Conservation (phyloP, 2,888 invertebrate genomes). For the Leptarthrus brevirostris region DNA sequence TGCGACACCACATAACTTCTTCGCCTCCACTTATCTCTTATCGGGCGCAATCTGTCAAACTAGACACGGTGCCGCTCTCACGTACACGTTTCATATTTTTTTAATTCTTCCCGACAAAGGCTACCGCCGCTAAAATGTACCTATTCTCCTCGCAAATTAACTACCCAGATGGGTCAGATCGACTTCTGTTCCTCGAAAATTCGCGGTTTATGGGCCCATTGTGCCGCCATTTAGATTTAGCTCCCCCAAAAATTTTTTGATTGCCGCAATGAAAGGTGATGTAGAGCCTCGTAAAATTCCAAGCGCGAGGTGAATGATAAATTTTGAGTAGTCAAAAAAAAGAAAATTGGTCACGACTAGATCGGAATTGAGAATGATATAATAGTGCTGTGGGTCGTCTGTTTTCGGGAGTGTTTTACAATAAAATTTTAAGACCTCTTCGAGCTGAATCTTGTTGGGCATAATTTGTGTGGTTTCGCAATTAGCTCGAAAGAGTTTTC, state of each 20-base stretch:
- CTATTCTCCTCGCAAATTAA: conserved; percentile 36
- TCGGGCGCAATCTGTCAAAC: conserved; percentile 36
- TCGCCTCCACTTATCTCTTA: conserved; percentile 1
- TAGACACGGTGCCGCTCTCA: conserved; percentile 35
- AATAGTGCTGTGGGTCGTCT: too few relatives aligned
- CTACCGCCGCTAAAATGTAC: conserved; percentile 15
- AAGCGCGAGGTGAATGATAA: conserved; percentile 34
- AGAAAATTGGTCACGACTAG: too few relatives aligned
- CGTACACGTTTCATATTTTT: neutral
- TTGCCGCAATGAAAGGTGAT: conserved; percentile 42
- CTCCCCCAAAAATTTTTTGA: conserved; percentile 34
- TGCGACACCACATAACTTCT: neutral
- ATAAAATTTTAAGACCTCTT: too few relatives aligned
- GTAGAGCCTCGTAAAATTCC: conserved; percentile 28
- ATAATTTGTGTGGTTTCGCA: too few relatives aligned
- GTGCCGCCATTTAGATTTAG: conserved; percentile 32
- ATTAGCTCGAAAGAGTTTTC: too few relatives aligned
- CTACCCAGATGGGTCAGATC: conserved; percentile 10
- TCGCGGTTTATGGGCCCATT: conserved; percentile 40
- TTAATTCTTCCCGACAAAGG: conserved; percentile 22
- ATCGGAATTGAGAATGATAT: too few relatives aligned
- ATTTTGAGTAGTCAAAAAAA: conserved; percentile 11
- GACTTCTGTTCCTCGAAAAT: conserved; percentile 40
- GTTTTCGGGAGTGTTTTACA: too few relatives aligned
- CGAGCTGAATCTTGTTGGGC: too few relatives aligned